Conservation (phyloP, 2,888 invertebrate species). For the Oasisia sp. region DNA sequence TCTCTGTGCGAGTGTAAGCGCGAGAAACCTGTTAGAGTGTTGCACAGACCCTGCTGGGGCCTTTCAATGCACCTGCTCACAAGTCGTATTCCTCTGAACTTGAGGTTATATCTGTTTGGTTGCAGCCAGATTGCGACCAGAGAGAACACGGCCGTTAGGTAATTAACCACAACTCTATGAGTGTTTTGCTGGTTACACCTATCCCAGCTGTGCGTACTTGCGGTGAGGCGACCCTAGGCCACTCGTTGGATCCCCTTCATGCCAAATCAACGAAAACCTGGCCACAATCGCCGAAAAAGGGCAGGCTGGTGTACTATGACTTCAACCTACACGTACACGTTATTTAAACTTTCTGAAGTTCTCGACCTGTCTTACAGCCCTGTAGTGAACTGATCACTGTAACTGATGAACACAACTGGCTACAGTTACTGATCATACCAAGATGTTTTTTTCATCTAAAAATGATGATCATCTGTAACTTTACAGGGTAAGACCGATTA, state of each 20-base stretch:
- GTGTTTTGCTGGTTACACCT: not conserved
- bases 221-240: not conserved
- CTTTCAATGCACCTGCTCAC: not conserved
- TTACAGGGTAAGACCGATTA: too few species aligned
- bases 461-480: not conserved
- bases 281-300: not conserved
- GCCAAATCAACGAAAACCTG: not conserved
- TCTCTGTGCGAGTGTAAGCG: not conserved
- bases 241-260: not conserved
- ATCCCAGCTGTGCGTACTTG: not conserved
- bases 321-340: not conserved
- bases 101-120: not conserved
- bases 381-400: not conserved
- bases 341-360: not conserved
- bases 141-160: not conserved
- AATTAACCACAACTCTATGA: conserved; percentile 13
- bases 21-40: not conserved
- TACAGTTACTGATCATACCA: not conserved
- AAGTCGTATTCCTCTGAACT: not conserved
- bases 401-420: not conserved
- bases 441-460: not conserved
- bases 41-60: not conserved
- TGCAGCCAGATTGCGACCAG: not conserved
- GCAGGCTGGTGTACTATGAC: not conserved
- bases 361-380: not conserved